These are phyloP conservation scores for Caenorhabditis sp. DNA, from an alignment of 2,888 invertebrate genomes.

Conservation along the genomic window DNA sequence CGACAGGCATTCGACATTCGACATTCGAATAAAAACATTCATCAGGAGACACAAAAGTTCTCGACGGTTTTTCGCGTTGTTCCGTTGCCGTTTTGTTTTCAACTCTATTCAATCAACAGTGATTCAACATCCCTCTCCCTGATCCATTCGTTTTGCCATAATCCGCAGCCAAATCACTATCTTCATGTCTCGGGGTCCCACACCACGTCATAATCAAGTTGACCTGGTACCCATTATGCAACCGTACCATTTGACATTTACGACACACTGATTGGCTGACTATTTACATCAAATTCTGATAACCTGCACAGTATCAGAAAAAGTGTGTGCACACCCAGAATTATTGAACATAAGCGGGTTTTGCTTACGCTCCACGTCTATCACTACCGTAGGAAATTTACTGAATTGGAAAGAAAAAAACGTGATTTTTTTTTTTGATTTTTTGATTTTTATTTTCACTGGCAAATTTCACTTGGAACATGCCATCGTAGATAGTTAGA, in stretches of 20 bases:
- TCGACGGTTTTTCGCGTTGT: neutral
- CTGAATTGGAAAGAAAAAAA: conserved; percentile 6
- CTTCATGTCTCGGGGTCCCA: neutral
- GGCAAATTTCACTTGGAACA: too few species aligned
- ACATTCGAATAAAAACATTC: conserved; percentile 2
- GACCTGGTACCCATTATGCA: conserved; percentile 53
- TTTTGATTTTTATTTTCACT: too few species aligned
- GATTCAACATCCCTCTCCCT: too few species aligned
- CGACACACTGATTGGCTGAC: conserved; percentile 35
- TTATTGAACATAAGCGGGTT: conserved; percentile 56
- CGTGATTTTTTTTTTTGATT: too few species aligned
- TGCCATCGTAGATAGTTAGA: too few species aligned
- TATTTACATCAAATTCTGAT: conserved; percentile 19
- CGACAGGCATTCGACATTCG: neutral
- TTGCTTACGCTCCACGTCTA: conserved; percentile 32
- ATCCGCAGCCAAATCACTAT: neutral
- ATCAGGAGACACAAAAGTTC: neutral
- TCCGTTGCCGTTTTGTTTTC: neutral
- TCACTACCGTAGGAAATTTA: conserved; percentile 49
- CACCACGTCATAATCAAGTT: conserved; percentile 29
- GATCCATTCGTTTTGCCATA: neutral
- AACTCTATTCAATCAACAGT: neutral
- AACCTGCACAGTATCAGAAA: conserved; percentile 48
- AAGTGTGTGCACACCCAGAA: conserved; percentile 38
- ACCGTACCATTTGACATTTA: conserved; percentile 28